A percentile compares a stretch with the other conserved stretches of the same genome.
phyloP scores from a whole-genome alignment of 2,113 vertebrate species.

The Hylia prasina region DNA sequence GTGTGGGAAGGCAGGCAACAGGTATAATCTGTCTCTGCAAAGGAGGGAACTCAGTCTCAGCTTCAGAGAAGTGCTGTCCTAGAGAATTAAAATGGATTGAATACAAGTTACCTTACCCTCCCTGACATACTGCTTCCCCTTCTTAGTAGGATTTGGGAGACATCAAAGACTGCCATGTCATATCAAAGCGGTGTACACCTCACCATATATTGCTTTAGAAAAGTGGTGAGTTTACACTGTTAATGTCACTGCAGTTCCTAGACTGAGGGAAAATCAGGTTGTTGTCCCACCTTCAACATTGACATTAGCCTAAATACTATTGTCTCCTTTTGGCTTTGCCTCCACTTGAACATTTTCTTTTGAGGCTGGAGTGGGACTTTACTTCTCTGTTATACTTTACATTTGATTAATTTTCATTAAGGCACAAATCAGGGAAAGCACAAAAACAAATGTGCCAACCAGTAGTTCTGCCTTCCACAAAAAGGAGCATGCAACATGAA shows the following conservation, averaged over 20 bases:
- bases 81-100: neutral
- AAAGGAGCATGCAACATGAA: neutral
- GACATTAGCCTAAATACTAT: neutral
- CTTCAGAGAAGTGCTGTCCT: neutral
- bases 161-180: neutral
- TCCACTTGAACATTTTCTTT: neutral
- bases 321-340: neutral
- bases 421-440: slow-evolving; percentile 14
- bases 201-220: neutral
- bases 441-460: neutral
- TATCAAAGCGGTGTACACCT: neutral
- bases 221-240: neutral
- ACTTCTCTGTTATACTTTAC: neutral
- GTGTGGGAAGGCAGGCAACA: neutral
- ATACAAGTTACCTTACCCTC: neutral
- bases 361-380: neutral
- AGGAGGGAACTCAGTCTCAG: neutral
- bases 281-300: neutral
- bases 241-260: neutral
- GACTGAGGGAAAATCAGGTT: neutral
- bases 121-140: neutral
- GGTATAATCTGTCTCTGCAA: neutral
- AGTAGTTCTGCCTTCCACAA: neutral
- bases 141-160: neutral
- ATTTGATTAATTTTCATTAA: neutral